These are phyloP conservation scores for Zaprionus lineosus DNA, from an alignment of 2,888 invertebrate genomes.

Conservation along the genomic window DNA sequence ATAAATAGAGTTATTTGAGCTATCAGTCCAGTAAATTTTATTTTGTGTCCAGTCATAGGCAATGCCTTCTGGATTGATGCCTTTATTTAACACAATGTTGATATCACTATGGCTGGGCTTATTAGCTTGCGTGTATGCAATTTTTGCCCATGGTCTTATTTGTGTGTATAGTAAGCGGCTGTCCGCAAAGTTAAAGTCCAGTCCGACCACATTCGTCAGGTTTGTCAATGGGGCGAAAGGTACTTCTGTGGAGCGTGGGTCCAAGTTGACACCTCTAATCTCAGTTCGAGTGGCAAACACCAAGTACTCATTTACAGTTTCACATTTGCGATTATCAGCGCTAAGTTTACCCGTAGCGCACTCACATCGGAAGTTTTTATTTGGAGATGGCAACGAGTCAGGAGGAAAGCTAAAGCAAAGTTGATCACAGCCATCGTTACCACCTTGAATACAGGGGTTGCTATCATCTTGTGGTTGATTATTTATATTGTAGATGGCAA, in stretches of 20 bases:
- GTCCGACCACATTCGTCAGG: constrained; percentile 95
- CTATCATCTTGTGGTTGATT: constrained; percentile 93
- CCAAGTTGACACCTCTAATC: constrained; percentile 94
- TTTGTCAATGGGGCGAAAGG: constrained; percentile 94
- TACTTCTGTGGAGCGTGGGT: constrained; percentile 90
- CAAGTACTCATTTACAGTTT: constrained; percentile 92
- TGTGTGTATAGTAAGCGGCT: constrained; percentile 95
- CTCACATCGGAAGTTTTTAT: constrained; percentile 89
- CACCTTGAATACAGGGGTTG: constrained; percentile 90
- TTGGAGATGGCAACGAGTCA: constrained; percentile 84
- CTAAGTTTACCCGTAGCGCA: constrained; percentile 94
- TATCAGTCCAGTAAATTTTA: constrained; percentile 99
- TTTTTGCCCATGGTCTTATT: constrained; percentile 94
- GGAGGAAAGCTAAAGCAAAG: constrained; percentile 96
- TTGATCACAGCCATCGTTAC: constrained; percentile 95
- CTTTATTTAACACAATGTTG: constrained; percentile 88
- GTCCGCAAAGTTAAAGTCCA: constrained; percentile 96
- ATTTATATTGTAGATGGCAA: constrained; percentile 94
- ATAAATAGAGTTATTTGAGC: constrained; percentile 95
- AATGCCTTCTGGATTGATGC: constrained; percentile 96
- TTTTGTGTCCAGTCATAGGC: constrained; percentile 99
- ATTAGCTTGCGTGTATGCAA: constrained; percentile 90
- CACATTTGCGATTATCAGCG: constrained; percentile 88
- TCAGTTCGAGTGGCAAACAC: constrained; percentile 97
- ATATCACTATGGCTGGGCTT: constrained; percentile 86